Evolutionary conservation across 1,140 invertebrate genomes (phyloP).

Genomic region (Delia radicum): DNA sequence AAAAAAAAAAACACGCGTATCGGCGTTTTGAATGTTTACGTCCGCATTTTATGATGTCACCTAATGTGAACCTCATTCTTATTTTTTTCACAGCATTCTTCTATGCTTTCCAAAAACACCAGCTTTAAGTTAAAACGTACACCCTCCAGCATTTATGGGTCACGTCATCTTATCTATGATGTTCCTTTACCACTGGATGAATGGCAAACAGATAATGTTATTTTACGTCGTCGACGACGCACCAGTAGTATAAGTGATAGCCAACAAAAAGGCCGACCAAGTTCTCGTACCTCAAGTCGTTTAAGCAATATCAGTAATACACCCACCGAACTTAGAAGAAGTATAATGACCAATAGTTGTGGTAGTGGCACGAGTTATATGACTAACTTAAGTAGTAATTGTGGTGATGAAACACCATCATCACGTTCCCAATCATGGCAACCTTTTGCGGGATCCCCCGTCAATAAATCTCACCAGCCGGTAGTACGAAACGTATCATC

Average conservation of each 20-base stretch:
- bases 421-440: constrained; percentile 33
- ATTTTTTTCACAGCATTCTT: constrained; percentile 40
- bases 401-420: not conserved
- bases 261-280: constrained; percentile 13
- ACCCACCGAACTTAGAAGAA: constrained; percentile 38
- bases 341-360: constrained; percentile 39
- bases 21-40: too few relatives aligned
- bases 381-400: constrained; percentile 24
- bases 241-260: constrained; percentile 20
- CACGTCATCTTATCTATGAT: constrained; percentile 64
- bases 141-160: constrained; percentile 59
- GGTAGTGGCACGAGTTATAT: constrained; percentile 26
- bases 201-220: constrained; percentile 56
- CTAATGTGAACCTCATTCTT: not conserved
- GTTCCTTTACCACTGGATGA: constrained; percentile 64
- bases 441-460: constrained; percentile 14
- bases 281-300: constrained; percentile 27
- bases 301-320: constrained; percentile 31
- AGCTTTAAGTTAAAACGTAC: constrained; percentile 33
- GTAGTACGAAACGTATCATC: constrained; percentile 48
- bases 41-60: too few relatives aligned
- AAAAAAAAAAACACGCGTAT: too few relatives aligned
- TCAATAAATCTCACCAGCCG: constrained; percentile 36
- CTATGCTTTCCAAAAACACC: constrained; percentile 39
- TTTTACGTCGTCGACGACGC: constrained; percentile 43